A percentile compares a stretch with the other conserved stretches of the same genome.
phyloP scores from a whole-genome alignment of 2,888 invertebrate genomes.

The Scrobipalpa costella region DNA sequence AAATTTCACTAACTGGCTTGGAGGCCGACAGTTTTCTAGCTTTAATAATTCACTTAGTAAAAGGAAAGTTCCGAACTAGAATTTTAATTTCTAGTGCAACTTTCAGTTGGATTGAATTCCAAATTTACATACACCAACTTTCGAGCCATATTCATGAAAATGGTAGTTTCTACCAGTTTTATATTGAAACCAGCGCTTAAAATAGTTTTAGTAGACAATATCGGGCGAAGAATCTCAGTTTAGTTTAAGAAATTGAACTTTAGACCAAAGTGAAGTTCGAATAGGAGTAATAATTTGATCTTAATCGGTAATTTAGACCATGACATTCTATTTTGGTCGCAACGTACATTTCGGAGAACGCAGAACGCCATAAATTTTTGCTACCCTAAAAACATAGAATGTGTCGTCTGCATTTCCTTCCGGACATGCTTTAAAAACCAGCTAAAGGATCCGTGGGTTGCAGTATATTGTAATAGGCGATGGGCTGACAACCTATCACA shows the following conservation, averaged over 20 bases:
- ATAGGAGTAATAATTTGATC: background rate
- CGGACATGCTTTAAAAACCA: too few relatives aligned
- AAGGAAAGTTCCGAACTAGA: constrained; percentile 14
- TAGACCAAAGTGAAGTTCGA: background rate
- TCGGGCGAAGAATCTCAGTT: background rate
- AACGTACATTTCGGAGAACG: too few relatives aligned
- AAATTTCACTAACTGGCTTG: background rate
- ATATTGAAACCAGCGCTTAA: constrained; percentile 4
- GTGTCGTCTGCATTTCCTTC: too few relatives aligned
- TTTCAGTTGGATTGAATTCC: constrained; percentile 3
- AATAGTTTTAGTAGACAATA: constrained; percentile 5
- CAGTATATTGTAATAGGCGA: too few relatives aligned
- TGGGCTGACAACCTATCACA: too few relatives aligned
- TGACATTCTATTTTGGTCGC: too few relatives aligned
- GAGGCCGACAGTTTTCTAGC: background rate
- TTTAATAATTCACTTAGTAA: background rate
- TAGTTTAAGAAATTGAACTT: background rate
- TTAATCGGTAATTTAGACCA: background rate
- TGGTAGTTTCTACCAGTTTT: background rate
- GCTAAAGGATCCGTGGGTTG: too few relatives aligned
- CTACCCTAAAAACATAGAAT: too few relatives aligned
- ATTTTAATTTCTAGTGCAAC: constrained; percentile 16
- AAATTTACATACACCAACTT: constrained; percentile 10
- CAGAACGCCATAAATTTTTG: too few relatives aligned
- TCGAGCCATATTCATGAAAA: background rate